Conservation (phyloP, 2,797 vertebrate species). For the Danio aesculapii region DNA sequence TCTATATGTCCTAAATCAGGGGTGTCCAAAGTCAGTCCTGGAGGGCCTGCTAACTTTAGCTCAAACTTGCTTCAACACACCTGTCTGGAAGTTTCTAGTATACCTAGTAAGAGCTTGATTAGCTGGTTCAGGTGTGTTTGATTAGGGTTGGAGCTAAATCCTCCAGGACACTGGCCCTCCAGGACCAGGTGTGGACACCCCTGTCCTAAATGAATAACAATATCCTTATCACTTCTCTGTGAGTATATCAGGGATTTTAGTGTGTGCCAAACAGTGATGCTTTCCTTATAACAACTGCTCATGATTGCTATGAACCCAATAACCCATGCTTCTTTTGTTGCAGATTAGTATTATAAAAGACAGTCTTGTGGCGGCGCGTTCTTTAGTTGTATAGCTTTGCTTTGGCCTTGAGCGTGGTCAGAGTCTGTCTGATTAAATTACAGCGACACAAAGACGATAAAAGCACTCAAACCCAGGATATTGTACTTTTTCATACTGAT, state of each 20-base stretch:
- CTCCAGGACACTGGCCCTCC: too few relatives aligned
- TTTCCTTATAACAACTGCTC: background rate
- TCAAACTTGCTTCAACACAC: too few relatives aligned
- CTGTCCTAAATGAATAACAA: too few relatives aligned
- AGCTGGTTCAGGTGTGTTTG: too few relatives aligned
- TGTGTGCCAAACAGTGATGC: background rate
- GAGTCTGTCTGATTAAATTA: background rate
- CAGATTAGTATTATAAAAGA: background rate
- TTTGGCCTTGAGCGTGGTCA: conserved; percentile 6
- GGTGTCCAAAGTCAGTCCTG: too few relatives aligned
- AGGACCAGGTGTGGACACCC: too few relatives aligned
- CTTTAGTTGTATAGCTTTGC: background rate
- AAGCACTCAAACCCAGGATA: background rate
- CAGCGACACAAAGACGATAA: background rate
- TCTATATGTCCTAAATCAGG: too few relatives aligned
- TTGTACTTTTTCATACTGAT: background rate
- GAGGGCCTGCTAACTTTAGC: too few relatives aligned
- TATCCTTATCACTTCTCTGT: background rate
- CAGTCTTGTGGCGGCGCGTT: background rate
- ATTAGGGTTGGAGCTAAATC: too few relatives aligned
- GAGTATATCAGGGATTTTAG: background rate
- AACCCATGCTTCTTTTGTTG: background rate
- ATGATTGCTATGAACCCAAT: background rate
- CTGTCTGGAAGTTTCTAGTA: too few relatives aligned
- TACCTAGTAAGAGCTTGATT: too few relatives aligned